Evolutionary conservation across 2,797 vertebrate genomes (phyloP).

Genomic region (Tamandua tetradactyla): DNA sequence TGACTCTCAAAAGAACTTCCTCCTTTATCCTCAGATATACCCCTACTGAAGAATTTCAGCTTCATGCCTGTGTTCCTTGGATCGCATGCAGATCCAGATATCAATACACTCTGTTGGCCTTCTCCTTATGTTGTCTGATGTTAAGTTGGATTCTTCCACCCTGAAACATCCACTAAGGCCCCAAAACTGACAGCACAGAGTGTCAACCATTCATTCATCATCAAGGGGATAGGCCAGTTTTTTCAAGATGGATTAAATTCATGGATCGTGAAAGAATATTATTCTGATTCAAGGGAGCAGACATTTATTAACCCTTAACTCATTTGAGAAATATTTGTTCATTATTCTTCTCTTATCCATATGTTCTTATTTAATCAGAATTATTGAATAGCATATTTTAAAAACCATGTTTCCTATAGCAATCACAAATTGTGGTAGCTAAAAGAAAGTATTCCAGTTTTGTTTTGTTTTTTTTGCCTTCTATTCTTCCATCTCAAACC

Average conservation of each 20-base stretch:
- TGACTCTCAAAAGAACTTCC: neutral
- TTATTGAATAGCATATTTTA: too few relatives aligned
- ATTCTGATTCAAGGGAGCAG: neutral
- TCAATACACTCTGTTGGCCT: neutral
- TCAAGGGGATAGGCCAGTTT: neutral
- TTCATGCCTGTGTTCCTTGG: neutral
- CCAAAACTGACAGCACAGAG: neutral
- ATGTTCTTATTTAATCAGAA: neutral
- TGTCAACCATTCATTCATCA: neutral
- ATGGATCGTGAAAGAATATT: neutral
- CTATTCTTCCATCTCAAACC: too few relatives aligned
- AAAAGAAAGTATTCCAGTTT: too few relatives aligned
- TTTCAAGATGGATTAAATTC: neutral
- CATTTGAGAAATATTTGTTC: neutral
- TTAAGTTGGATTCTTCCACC: neutral
- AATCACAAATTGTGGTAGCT: too few relatives aligned
- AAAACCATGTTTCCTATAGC: too few relatives aligned
- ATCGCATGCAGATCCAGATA: neutral
- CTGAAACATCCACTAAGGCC: neutral
- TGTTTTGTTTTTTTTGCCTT: too few relatives aligned
- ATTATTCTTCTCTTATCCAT: neutral
- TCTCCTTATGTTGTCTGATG: neutral
- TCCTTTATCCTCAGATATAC: neutral
- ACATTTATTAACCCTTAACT: neutral
- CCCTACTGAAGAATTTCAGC: neutral